These are phyloP conservation scores for Chiloscyllium plagiosum DNA, from an alignment of 2,113 vertebrate genomes.

Conservation along the genomic window DNA sequence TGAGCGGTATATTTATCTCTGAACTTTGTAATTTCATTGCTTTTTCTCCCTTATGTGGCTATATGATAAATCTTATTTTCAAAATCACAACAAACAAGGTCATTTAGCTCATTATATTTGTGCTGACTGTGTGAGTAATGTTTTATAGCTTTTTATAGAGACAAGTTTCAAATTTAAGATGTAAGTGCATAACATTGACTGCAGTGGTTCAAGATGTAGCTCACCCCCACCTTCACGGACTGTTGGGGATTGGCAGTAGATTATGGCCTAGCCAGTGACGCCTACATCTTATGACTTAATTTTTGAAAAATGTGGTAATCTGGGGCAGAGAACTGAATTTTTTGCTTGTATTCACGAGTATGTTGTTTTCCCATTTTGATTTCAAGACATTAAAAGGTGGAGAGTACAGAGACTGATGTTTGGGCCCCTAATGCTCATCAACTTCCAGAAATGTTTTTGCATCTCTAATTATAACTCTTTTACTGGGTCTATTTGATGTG, in stretches of 20 bases:
- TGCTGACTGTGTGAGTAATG: too few species aligned
- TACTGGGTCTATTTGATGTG: neutral
- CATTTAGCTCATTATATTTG: too few species aligned
- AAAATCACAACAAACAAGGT: neutral
- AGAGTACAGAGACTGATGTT: neutral
- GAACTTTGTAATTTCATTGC: neutral
- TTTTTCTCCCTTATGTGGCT: neutral
- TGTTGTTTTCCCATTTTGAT: neutral
- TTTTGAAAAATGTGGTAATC: too few species aligned
- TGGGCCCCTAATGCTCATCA: neutral
- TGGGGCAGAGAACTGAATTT: neutral
- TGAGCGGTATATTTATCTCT: neutral
- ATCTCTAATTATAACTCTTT: neutral
- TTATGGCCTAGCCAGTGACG: too few species aligned
- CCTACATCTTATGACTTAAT: too few species aligned
- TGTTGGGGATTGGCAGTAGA: neutral
- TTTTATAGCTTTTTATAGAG: too few species aligned
- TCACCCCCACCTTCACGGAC: too few species aligned
- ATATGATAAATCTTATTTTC: neutral
- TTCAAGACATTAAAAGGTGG: neutral
- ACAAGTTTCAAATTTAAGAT: neutral
- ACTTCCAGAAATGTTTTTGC: neutral
- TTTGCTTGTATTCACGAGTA: neutral
- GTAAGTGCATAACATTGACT: too few species aligned
- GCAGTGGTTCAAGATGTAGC: too few species aligned